phyloP scores from a whole-genome alignment of 2,797 vertebrate genomes.

The Loris lydekkerianus region DNA sequence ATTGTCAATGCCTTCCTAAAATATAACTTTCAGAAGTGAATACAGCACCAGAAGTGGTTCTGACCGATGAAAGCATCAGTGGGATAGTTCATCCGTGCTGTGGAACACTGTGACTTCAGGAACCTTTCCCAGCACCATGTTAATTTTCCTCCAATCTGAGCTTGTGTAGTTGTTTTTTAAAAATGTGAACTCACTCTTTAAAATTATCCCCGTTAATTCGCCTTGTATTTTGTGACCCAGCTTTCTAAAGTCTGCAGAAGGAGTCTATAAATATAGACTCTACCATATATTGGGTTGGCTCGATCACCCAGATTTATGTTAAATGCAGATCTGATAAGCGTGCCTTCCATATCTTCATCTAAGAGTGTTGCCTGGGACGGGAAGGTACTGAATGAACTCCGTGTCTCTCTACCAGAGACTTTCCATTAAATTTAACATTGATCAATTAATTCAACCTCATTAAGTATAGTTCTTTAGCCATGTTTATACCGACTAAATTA shows the following conservation, averaged over 20 bases:
- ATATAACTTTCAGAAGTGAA: not conserved
- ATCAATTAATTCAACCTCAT: not conserved
- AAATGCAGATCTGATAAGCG: not conserved
- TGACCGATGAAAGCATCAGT: not conserved
- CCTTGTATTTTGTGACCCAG: not conserved
- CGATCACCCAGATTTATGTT: not conserved
- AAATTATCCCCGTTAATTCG: not conserved
- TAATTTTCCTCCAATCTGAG: slow-evolving; percentile 36
- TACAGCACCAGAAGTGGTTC: not conserved
- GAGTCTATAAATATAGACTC: not conserved
- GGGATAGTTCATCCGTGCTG: not conserved
- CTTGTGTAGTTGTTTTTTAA: not conserved
- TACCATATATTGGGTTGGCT: not conserved
- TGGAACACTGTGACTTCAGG: slow-evolving; percentile 14
- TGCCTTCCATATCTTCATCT: not conserved
- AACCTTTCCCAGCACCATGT: not conserved
- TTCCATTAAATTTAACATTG: not conserved
- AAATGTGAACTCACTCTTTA: not conserved
- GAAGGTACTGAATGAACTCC: not conserved
- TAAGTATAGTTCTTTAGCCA: not conserved
- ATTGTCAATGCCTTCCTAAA: slow-evolving; percentile 18
- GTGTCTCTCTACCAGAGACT: not conserved
- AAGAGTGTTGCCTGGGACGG: not conserved
- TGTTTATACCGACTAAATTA: slow-evolving; percentile 18
- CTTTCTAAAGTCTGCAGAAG: not conserved